Conservation (phyloP, 2,888 invertebrate genomes). For the Chrysodeixis includens region DNA sequence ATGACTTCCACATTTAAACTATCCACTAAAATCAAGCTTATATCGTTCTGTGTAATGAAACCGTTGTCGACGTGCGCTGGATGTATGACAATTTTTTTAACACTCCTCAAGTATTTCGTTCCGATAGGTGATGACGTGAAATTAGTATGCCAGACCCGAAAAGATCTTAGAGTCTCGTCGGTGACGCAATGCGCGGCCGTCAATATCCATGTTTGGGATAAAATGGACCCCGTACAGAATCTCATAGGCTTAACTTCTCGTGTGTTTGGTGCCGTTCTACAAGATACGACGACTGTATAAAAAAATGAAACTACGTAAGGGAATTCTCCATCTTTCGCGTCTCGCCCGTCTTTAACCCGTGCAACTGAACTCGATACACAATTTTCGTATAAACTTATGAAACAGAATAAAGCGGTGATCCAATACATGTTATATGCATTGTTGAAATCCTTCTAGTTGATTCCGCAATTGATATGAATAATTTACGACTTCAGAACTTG, state of each 20-base stretch:
- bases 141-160: background rate
- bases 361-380: background rate
- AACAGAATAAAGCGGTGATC: background rate
- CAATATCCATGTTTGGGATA: background rate
- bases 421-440: background rate
- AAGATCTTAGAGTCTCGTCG: background rate
- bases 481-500: too few species aligned
- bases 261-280: background rate
- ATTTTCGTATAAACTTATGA: background rate
- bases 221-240: background rate
- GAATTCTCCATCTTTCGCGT: background rate
- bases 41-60: background rate
- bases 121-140: background rate
- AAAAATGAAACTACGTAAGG: background rate
- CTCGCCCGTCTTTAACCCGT: background rate
- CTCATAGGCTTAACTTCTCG: background rate
- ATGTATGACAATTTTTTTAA: background rate
- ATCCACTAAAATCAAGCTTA: background rate
- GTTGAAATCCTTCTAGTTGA: too few species aligned
- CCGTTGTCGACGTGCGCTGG: background rate
- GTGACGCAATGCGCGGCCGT: background rate
- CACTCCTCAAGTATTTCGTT: background rate
- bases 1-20: slow-evolving; percentile 26
- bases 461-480: too few species aligned
- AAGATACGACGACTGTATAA: background rate